Base-by-base conservation (phyloP, 64 coral and sea anemone species). In the Montipora sp. region DNA sequence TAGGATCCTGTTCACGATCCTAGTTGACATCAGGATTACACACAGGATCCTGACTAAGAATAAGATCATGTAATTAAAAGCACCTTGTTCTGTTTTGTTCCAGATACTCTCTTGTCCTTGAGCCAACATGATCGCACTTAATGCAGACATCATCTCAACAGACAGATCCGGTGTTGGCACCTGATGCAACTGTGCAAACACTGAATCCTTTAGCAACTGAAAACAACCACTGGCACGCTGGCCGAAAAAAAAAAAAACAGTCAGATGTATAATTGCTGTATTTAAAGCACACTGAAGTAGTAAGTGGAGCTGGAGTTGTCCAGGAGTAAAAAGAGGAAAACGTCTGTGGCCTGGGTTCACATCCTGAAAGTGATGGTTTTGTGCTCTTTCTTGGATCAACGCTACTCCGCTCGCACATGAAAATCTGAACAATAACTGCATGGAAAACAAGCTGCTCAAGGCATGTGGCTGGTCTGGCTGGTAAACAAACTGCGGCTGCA, bases 31-130 rank as follows among this genome's bases (percentile, higher is more conserved):
- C 36, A 36, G 36, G 36, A 36, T 36, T 36, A 36, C 36, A 36
- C 36, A 36, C 36, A 36, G 36, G 36, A 36, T 36, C 36, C 36
- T 16, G 11, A 63, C 3, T 3, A 63, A 63, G 3, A 11, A 12
- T 16, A 63, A 63, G 60, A 12, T 71, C 20, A 71, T 71, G 8
- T 20, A 20, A 71, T 4, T 71, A 7, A 70, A 69, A 22, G 10
- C 68, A 99, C 98, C 98, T 90, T 99, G 94, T 36, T 96, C 95
- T 80, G 94, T 94, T 84, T 99, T 99, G 18, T 79, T 87, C 92
- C 98, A 99, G 84, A 99, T 96, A 58, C 91, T 87, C 76, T 99
- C 98, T 61, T 99, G 98, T 22, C 94, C 98, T 83, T 99, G 98
- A 70, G 98, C 98, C 59, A 99, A 90, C 98, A 99, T 96, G 75